These are phyloP conservation scores for Gobio gobio DNA, from an alignment of 2,113 vertebrate species.

Conservation along the genomic window DNA sequence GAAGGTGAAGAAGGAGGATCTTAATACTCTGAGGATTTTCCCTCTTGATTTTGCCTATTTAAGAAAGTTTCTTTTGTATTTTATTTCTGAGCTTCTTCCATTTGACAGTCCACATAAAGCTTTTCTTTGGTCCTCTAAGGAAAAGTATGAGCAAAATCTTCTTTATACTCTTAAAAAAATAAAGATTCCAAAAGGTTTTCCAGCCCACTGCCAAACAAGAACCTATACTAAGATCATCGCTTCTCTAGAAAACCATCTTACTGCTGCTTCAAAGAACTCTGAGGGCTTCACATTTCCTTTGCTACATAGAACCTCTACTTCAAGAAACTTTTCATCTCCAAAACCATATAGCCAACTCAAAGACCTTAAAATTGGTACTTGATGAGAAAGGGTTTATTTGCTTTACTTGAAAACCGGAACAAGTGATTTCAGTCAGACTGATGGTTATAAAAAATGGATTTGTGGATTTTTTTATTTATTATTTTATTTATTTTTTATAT, in stretches of 20 bases:
- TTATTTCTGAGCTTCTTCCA: neutral
- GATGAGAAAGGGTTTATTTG: neutral
- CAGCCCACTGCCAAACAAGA: neutral
- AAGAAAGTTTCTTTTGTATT: conserved; percentile 18
- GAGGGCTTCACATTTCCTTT: neutral
- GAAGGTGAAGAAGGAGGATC: conserved; percentile 30
- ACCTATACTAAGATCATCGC: neutral
- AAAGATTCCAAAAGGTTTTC: neutral
- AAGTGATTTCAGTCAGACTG: too few species aligned
- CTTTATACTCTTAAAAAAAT: neutral
- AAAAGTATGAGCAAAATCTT: neutral
- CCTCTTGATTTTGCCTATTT: neutral
- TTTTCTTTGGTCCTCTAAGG: neutral
- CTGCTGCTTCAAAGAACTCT: neutral
- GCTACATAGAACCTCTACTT: neutral
- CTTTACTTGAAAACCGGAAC: neutral
- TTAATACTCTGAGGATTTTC: conserved; percentile 39
- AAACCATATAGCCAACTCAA: neutral
- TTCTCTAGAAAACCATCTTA: neutral
- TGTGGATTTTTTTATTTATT: too few species aligned
- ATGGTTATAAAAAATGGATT: too few species aligned
- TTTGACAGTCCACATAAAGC: conserved; percentile 19
- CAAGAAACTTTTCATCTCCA: neutral
- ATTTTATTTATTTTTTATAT: too few species aligned
- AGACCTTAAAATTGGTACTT: neutral